Conservation (phyloP, 2,888 invertebrate species). For the Mystacides longicornis region DNA sequence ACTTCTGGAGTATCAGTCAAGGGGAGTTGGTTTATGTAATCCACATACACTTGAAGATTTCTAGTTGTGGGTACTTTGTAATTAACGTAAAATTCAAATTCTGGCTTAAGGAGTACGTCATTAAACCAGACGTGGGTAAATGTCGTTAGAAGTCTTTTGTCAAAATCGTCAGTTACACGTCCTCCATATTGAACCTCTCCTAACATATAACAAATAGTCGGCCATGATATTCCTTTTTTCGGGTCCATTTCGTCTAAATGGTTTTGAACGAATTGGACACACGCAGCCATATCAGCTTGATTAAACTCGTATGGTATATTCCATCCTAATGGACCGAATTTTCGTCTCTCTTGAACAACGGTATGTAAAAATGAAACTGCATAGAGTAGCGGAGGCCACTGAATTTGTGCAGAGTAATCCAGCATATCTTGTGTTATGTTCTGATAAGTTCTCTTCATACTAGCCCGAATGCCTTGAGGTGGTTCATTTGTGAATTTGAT, state of each 20-base stretch:
- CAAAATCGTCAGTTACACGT: slow-evolving; percentile 94
- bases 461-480: slow-evolving; percentile 90
- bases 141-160: slow-evolving; percentile 85
- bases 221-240: slow-evolving; percentile 96
- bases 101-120: slow-evolving; percentile 75
- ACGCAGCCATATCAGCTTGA: slow-evolving; percentile 92
- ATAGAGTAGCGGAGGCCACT: slow-evolving; percentile 91
- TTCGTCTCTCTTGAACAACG: slow-evolving; percentile 88
- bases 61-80: slow-evolving; percentile 86
- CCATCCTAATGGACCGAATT: slow-evolving; percentile 96
- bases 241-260: slow-evolving; percentile 96
- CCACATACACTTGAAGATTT: slow-evolving; percentile 71
- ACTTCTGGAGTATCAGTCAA: slow-evolving; percentile 88
- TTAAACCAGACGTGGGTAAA: slow-evolving; percentile 96
- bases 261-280: slow-evolving; percentile 93
- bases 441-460: slow-evolving; percentile 90
- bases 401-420: slow-evolving; percentile 83
- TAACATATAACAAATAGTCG: slow-evolving; percentile 94
- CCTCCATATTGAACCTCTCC: slow-evolving; percentile 88
- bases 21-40: slow-evolving; percentile 81
- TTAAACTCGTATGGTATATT: slow-evolving; percentile 96
- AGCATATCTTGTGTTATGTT: slow-evolving; percentile 81
- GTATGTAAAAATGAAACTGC: slow-evolving; percentile 94
- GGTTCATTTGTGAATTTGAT: slow-evolving; percentile 98
- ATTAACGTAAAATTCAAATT: slow-evolving; percentile 89